Base-by-base conservation (phyloP, 1,140 invertebrate species). In the Tigriopus japonicus region DNA sequence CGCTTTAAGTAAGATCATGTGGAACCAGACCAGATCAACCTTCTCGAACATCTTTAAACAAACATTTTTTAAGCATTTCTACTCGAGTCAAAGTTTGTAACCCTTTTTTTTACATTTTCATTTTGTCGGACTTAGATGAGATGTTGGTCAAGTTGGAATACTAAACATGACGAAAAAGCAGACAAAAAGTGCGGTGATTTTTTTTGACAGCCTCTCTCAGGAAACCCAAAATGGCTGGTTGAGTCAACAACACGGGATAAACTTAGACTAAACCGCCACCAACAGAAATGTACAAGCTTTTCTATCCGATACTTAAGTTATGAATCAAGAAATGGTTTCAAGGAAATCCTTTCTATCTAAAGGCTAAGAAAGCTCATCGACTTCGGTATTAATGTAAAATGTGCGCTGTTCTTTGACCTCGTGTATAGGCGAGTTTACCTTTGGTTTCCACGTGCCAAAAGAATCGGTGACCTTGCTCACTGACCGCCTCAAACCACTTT, bases 361-460 rank as follows among this genome's bases (percentile, higher is more conserved):
- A 43, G n/a, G n/a, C n/a, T n/a, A n/a, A n/a, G n/a, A n/a, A n/a
- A n/a, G n/a, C n/a, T n/a, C n/a, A n/a, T n/a, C n/a, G n/a, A n/a
- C n/a, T 43, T 15, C 10, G 15, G 15, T 43, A 10, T 43, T 15
- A 43, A 43, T 43, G 42, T 15, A 43, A 43, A 43, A 43, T 12
- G 10, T 12, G 15, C 15, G 15, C 10, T 43, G 42, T 12, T 43
- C 42, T 43, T 43, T 43, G 15, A 43, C n/a, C n/a, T n/a, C n/a
- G 15, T 10, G 15, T 13, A 19, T 21, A 49, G 54, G 1, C 28
- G 54, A 43, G 63, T 64, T 55, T 71, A 83, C 84, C 83, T 74
- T 82, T 81, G n/a, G 83, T 86, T 64, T 80, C 75, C 17, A 78
- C 78, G 69, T 87, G 81, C 82, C 84, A 87, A 66, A 85, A 88